Percentiles rank a stretch among this genome's conserved stretches.
Evolutionary conservation across 2,113 vertebrate species (phyloP).

Genomic region (Azemiops feae): DNA sequence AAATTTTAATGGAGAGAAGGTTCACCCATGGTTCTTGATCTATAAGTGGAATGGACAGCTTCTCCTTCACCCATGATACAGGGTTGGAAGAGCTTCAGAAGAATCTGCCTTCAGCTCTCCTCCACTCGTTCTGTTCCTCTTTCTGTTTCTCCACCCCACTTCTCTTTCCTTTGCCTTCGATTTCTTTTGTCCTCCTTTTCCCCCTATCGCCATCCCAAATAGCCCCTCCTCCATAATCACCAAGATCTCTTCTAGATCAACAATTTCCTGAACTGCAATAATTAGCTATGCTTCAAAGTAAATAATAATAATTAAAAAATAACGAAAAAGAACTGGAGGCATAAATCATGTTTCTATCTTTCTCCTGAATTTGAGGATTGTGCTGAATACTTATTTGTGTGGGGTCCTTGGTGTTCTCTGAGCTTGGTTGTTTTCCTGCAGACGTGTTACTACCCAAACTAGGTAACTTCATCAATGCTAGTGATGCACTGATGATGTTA

Average conservation of each 20-base stretch:
- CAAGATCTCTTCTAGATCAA: neutral
- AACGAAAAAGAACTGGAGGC: neutral
- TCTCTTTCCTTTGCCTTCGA: neutral
- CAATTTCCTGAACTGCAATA: neutral
- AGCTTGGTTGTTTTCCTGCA: neutral
- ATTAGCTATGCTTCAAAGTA: neutral
- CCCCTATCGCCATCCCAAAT: neutral
- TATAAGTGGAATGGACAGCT: neutral
- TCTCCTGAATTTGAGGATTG: neutral
- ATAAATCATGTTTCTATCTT: neutral
- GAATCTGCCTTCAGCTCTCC: neutral
- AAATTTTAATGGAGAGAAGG: neutral
- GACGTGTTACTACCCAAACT: too few species aligned
- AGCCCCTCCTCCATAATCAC: neutral
- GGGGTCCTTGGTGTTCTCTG: neutral
- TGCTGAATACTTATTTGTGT: neutral
- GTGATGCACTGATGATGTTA: too few species aligned
- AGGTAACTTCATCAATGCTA: too few species aligned
- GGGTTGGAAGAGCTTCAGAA: neutral
- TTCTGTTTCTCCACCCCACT: neutral
- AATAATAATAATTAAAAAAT: neutral
- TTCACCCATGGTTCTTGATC: slow-evolving; percentile 7
- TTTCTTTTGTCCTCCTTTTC: neutral
- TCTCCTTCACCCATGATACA: neutral
- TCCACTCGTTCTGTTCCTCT: neutral